Evolutionary conservation across 2,797 vertebrate genomes (phyloP).

Genomic region (Falco novaeseelandiae): DNA sequence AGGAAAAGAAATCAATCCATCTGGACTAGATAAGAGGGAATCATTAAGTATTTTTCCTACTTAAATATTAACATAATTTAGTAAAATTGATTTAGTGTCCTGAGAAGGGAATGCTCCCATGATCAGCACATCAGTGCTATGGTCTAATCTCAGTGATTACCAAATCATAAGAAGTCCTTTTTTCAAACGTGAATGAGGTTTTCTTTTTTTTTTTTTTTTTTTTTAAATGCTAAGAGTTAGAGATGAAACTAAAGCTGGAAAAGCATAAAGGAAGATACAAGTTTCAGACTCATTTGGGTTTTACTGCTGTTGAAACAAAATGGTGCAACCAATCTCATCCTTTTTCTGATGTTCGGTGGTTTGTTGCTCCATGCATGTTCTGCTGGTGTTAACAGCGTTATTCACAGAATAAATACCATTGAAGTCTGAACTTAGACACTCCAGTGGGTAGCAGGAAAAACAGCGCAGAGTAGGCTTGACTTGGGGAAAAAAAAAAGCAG

Average conservation of each 20-base stretch:
- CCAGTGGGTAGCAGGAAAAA: neutral
- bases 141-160: neutral
- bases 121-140: neutral
- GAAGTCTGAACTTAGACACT: neutral
- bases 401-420: neutral
- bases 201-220: neutral
- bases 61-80: slow-evolving; percentile 58
- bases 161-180: neutral
- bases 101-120: neutral
- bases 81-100: slow-evolving; percentile 12
- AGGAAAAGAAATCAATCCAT: slow-evolving; percentile 52
- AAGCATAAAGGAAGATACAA: neutral
- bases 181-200: neutral
- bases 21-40: slow-evolving; percentile 17
- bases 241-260: neutral
- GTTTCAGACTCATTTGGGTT: neutral
- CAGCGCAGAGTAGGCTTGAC: neutral
- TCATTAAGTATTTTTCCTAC: slow-evolving; percentile 13
- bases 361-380: neutral
- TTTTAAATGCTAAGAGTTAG: neutral
- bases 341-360: neutral
- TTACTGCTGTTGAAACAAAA: neutral
- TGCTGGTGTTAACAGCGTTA: neutral
- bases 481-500: neutral
- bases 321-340: neutral